phyloP scores from a whole-genome alignment of 2,888 invertebrate genomes.

The Andrena haemorrhoa region DNA sequence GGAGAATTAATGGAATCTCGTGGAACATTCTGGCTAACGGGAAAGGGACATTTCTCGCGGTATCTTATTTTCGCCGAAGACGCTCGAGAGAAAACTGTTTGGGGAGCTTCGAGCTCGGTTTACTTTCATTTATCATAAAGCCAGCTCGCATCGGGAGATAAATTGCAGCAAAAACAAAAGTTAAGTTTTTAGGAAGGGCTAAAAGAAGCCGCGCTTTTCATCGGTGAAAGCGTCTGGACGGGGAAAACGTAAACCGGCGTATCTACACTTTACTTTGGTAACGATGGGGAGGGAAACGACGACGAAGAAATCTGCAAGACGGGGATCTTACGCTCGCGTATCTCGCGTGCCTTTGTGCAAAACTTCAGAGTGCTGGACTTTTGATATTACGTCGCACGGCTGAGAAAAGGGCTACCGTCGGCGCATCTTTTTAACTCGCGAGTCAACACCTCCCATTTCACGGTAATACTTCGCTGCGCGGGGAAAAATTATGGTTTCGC shows the following conservation, averaged over 20 bases:
- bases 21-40: background rate
- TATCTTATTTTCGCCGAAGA: background rate
- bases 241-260: slow-evolving; percentile 30
- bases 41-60: background rate
- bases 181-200: background rate
- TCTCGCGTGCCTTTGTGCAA: slow-evolving; percentile 40
- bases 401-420: slow-evolving; percentile 19
- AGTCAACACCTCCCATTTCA: slow-evolving; percentile 30
- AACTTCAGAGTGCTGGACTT: slow-evolving; percentile 45
- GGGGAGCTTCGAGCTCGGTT: slow-evolving; percentile 18
- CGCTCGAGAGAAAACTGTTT: background rate
- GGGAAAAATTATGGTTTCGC: slow-evolving; percentile 3
- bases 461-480: background rate
- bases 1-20: slow-evolving; percentile 28
- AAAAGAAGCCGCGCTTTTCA: slow-evolving; percentile 37
- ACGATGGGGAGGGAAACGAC: slow-evolving; percentile 2
- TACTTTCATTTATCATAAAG: slow-evolving; percentile 34
- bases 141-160: slow-evolving; percentile 36
- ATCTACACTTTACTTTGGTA: slow-evolving; percentile 10
- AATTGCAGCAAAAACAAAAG: slow-evolving; percentile 43
- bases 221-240: slow-evolving; percentile 21
- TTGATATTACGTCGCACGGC: slow-evolving; percentile 45
- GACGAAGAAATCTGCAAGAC: slow-evolving; percentile 10
- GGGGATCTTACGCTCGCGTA: slow-evolving; percentile 35
- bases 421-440: slow-evolving; percentile 36